A percentile compares a stretch with the other conserved stretches of the same genome.
phyloP scores from a whole-genome alignment of 2,888 invertebrate genomes.

The Troglohyphantes excavatus region DNA sequence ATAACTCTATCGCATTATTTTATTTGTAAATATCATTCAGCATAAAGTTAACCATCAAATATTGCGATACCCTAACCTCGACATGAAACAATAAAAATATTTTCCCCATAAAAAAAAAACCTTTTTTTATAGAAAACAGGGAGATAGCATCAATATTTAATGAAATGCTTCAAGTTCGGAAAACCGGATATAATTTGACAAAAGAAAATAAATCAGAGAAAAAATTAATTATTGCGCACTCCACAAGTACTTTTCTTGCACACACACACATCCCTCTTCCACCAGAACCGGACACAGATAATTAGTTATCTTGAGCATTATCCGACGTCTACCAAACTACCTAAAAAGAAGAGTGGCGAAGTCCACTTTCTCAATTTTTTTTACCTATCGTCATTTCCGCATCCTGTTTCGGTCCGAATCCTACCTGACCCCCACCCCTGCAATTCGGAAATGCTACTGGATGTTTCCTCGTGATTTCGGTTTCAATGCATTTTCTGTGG shows the following conservation, averaged over 20 bases:
- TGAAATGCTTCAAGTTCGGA: background rate
- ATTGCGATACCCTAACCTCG: too few species aligned
- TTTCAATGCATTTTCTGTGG: too few species aligned
- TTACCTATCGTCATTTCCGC: constrained; percentile 37
- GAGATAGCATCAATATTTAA: background rate
- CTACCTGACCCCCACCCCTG: constrained; percentile 6
- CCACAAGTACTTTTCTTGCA: background rate
- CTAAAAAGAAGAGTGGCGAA: background rate
- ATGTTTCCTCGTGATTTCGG: too few species aligned
- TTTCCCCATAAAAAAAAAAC: too few species aligned
- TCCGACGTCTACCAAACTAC: background rate
- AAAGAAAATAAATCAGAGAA: background rate
- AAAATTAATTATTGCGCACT: background rate
- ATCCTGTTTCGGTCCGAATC: constrained; percentile 42
- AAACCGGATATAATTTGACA: background rate
- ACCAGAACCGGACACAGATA: constrained; percentile 5
- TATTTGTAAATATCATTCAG: too few species aligned
- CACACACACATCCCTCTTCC: background rate
- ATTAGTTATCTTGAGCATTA: background rate
- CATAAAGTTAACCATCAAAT: too few species aligned
- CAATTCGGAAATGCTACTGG: constrained; percentile 5
- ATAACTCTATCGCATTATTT: too few species aligned
- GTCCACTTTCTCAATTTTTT: background rate
- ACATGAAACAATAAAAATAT: too few species aligned
- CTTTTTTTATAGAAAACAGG: too few species aligned